Evolutionary conservation across 2,113 vertebrate genomes (phyloP).

Genomic region (Petaurus breviceps): DNA sequence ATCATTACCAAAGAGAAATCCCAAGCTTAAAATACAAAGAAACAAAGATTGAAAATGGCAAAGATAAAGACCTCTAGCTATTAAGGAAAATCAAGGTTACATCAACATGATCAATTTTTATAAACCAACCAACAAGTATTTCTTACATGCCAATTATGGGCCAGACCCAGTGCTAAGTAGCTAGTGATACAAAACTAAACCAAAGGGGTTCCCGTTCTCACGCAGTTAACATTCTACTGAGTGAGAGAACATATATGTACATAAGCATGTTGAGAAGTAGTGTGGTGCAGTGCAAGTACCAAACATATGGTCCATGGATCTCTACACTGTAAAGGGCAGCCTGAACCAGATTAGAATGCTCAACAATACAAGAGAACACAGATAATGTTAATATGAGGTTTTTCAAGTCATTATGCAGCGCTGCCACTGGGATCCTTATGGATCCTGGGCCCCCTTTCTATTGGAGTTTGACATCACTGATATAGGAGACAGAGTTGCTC

Average conservation of each 20-base stretch:
- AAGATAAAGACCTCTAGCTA: background rate
- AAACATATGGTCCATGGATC: background rate
- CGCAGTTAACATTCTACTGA: background rate
- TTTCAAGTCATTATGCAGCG: background rate
- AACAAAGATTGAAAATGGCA: background rate
- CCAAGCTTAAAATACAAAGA: background rate
- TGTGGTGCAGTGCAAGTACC: no score
- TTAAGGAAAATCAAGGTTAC: background rate
- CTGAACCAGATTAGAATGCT: no score
- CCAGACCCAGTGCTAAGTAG: background rate
- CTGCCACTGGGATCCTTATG: background rate
- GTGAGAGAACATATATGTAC: background rate
- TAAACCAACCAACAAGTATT: background rate
- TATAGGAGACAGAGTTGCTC: background rate
- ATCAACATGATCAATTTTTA: background rate
- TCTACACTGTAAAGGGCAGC: background rate
- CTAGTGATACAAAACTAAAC: background rate
- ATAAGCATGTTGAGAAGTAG: background rate
- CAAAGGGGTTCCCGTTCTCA: background rate
- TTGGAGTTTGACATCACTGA: background rate
- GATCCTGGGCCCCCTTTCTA: background rate
- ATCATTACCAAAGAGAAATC: background rate
- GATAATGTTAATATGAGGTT: background rate
- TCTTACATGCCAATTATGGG: background rate
- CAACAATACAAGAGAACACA: background rate